These are phyloP conservation scores for Xylocampa areola DNA, from an alignment of 2,888 invertebrate species.

Conservation along the genomic window DNA sequence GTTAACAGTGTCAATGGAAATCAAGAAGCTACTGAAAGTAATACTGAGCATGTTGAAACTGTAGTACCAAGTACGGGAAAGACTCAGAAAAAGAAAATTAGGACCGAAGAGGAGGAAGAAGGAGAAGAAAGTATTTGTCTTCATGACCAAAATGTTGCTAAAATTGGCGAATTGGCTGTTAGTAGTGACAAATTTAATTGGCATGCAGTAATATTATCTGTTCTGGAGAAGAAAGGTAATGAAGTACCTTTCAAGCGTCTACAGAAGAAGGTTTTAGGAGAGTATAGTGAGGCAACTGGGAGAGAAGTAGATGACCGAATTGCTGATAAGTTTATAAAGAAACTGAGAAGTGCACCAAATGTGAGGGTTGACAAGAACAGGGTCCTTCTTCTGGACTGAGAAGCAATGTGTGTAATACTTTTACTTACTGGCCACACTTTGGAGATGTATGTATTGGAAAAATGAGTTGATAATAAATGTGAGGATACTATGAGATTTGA, in stretches of 20 bases:
- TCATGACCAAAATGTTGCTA: conserved; percentile 86
- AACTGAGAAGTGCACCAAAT: conserved; percentile 91
- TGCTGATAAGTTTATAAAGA: conserved; percentile 92
- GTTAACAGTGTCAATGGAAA: conserved; percentile 73
- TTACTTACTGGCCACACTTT: conserved; percentile 49
- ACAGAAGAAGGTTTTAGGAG: conserved; percentile 93
- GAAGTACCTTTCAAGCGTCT: conserved; percentile 93
- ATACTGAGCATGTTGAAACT: conserved; percentile 50
- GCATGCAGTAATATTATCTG: conserved; percentile 85
- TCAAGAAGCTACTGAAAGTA: conserved; percentile 54
- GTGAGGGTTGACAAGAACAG: conserved; percentile 91
- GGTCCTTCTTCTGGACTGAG: conserved; percentile 81
- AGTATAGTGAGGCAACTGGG: conserved; percentile 89
- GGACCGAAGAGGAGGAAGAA: conserved; percentile 73
- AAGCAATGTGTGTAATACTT: conserved; percentile 16
- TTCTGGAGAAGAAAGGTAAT: conserved; percentile 88
- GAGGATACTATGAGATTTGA: conserved; percentile 14
- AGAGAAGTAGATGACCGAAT: conserved; percentile 90
- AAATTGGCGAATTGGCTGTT: conserved; percentile 74
- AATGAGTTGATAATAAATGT: conserved; percentile 21
- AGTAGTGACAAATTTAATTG: conserved; percentile 84
- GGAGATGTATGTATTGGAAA: conserved; percentile 20
- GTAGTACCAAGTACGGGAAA: conserved; percentile 62
- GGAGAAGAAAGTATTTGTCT: conserved; percentile 79
- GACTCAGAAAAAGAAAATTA: conserved; percentile 80